Evolutionary conservation across 1,140 invertebrate species (phyloP).

Genomic region (Lepidotrigona ventralis): DNA sequence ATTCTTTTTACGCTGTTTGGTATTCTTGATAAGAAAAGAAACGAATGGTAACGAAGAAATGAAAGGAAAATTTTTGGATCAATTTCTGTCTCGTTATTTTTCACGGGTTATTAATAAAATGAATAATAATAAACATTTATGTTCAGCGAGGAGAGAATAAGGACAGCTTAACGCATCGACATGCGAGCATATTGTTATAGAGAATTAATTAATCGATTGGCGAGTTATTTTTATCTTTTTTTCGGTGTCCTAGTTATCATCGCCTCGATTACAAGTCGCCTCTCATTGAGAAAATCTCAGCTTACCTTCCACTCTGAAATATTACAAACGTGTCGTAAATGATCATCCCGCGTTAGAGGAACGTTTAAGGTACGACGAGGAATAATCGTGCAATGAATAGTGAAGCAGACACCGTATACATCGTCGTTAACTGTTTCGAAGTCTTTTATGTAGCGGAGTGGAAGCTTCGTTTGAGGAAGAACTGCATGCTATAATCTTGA

Average conservation of each 20-base stretch:
- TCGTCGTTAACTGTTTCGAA: constrained; percentile 9
- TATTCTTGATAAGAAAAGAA: neutral
- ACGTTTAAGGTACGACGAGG: neutral
- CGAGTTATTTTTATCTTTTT: constrained; percentile 32
- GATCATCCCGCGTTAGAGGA: neutral
- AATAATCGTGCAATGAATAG: constrained; percentile 33
- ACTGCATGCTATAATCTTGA: neutral
- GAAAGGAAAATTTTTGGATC: neutral
- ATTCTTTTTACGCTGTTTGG: neutral
- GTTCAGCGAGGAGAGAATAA: neutral
- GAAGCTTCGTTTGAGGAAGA: neutral
- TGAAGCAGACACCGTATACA: neutral
- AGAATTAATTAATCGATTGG: constrained; percentile 15
- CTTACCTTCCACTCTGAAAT: neutral
- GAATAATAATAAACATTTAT: neutral
- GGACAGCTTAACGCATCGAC: neutral
- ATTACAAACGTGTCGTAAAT: constrained; percentile 4
- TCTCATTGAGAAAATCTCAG: neutral
- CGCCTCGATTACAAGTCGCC: neutral
- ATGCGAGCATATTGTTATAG: constrained; percentile 8
- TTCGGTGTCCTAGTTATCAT: constrained; percentile 12
- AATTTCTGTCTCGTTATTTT: neutral
- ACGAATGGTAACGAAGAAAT: too few relatives aligned
- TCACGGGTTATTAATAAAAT: neutral
- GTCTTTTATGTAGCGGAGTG: constrained; percentile 6